Percentiles rank a stretch among this genome's conserved stretches.
Conservation (phyloP, 2,797 vertebrate species). For the Pogonophryne albipinna region DNA sequence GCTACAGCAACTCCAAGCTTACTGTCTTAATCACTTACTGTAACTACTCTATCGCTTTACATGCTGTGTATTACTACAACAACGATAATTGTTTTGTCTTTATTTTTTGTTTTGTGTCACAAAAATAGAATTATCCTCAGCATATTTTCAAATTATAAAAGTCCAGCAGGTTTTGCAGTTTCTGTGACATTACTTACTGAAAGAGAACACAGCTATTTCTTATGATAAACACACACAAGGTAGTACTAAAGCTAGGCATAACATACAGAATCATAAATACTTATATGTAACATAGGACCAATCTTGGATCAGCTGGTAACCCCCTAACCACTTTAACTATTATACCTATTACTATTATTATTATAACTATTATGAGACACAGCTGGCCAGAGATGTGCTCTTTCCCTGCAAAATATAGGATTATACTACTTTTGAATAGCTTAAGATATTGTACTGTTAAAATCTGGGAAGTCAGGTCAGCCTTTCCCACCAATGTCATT, state of each 20-base stretch:
- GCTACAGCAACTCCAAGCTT: constrained; percentile 46
- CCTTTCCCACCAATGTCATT: no score
- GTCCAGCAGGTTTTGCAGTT: neutral
- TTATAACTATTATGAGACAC: neutral
- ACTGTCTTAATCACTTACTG: constrained; percentile 47
- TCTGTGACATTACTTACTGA: neutral
- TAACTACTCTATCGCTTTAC: constrained; percentile 31
- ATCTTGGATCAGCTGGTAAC: neutral
- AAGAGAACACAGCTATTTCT: neutral
- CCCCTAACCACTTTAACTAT: neutral
- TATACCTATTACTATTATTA: neutral
- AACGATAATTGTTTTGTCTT: neutral
- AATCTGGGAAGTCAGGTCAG: no score
- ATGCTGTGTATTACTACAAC: neutral
- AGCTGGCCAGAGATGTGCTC: neutral
- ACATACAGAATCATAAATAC: neutral
- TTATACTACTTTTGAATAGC: neutral
- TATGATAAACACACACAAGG: neutral
- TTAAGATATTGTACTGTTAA: no score
- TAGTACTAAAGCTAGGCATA: neutral
- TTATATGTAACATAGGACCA: neutral
- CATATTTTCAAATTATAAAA: neutral
- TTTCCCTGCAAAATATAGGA: neutral
- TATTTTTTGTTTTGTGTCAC: constrained; percentile 1
- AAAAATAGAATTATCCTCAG: neutral